These are phyloP conservation scores for Ericerus pela DNA, from an alignment of 1,140 invertebrate genomes.

Conservation along the genomic window DNA sequence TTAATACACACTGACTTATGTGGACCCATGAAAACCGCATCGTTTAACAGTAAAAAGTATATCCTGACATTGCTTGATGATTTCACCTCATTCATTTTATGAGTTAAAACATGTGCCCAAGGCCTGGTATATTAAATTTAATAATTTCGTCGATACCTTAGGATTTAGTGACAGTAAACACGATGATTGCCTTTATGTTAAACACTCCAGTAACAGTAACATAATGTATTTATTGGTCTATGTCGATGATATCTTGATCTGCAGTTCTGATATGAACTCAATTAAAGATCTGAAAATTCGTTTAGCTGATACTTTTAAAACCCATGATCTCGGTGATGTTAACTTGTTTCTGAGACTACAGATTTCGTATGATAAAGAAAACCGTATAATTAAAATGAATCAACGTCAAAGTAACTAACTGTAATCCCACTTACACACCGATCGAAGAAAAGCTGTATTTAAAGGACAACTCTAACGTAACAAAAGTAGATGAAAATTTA, in stretches of 20 bases:
- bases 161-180: not conserved
- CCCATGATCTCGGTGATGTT: not conserved
- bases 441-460: not conserved
- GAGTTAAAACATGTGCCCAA: not conserved
- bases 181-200: not conserved
- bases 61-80: too few species aligned
- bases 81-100: too few species aligned
- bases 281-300: not conserved
- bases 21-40: too few species aligned
- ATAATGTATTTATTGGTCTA: not conserved
- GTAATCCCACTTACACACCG: not conserved
- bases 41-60: too few species aligned
- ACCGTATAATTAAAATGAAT: not conserved
- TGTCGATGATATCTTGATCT: not conserved
- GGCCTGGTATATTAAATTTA: not conserved
- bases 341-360: not conserved
- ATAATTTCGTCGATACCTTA: not conserved
- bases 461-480: too few species aligned
- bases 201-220: too few species aligned
- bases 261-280: not conserved
- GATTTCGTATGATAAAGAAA: not conserved
- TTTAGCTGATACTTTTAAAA: not conserved
- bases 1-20: too few species aligned
- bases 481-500: not conserved
- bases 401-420: not conserved